phyloP scores from a whole-genome alignment of 2,797 vertebrate species.

The Poecile montanus region DNA sequence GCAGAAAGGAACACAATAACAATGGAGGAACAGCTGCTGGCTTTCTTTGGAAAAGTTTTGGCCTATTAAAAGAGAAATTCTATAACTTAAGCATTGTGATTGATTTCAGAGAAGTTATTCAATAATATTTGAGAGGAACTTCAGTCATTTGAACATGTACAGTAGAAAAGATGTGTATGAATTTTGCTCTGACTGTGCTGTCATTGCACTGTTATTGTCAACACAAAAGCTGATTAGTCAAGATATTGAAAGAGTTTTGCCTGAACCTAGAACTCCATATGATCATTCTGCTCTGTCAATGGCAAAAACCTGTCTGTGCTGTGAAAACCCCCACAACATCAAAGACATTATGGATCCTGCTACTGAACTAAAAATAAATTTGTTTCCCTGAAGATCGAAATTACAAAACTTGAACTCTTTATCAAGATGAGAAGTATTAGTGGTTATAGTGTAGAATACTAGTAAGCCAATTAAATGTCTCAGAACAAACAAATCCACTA shows the following conservation, averaged over 20 bases:
- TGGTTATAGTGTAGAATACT: not conserved
- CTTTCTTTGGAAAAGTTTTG: not conserved
- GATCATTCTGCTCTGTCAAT: not conserved
- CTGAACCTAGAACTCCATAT: not conserved
- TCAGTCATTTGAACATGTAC: not conserved
- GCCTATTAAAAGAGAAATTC: not conserved
- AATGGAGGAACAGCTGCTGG: not conserved
- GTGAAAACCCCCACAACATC: not conserved
- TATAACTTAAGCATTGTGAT: not conserved
- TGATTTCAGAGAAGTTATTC: conserved; percentile 27
- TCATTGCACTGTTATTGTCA: not conserved
- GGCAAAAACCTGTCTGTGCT: not conserved
- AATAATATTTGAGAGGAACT: not conserved
- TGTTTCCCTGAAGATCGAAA: not conserved
- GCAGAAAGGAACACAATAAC: not conserved
- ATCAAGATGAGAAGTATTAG: not conserved
- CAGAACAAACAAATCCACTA: not conserved
- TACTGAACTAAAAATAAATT: not conserved
- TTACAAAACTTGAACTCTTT: not conserved
- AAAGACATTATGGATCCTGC: not conserved
- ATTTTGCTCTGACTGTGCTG: not conserved
- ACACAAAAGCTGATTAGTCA: not conserved
- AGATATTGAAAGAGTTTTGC: not conserved
- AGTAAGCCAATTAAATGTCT: not conserved
- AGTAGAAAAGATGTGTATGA: not conserved